phyloP scores from a whole-genome alignment of 2,113 vertebrate genomes.

The Pampusana beccarii region DNA sequence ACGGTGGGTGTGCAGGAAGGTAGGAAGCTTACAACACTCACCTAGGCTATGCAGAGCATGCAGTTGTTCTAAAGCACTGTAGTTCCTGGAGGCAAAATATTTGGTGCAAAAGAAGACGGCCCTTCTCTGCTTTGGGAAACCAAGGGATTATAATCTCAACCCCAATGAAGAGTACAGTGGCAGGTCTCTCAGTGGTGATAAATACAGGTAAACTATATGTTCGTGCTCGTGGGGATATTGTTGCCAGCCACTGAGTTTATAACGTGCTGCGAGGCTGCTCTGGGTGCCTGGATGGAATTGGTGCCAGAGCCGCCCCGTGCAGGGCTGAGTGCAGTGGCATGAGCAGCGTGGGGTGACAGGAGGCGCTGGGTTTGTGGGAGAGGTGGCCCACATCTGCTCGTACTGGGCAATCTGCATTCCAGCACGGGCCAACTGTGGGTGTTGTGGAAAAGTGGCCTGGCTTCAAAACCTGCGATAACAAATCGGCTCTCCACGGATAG shows the following conservation, averaged over 20 bases:
- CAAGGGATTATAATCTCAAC: background rate
- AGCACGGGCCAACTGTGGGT: rapidly evolving
- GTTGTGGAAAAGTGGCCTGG: background rate
- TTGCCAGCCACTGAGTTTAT: background rate
- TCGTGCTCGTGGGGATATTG: rapidly evolving
- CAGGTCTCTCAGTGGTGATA: background rate
- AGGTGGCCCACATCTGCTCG: background rate
- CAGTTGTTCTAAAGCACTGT: rapidly evolving
- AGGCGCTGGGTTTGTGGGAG: background rate
- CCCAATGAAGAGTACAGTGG: background rate
- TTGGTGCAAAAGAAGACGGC: background rate
- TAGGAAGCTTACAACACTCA: too few species aligned
- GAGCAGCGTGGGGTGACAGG: background rate
- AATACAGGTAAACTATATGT: background rate
- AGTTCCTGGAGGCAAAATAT: background rate
- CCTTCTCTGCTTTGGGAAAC: background rate
- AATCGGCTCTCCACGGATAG: background rate
- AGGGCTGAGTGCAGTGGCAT: background rate
- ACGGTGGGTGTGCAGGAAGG: background rate
- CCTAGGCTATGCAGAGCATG: background rate
- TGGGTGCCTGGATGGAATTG: background rate
- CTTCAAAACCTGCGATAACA: background rate
- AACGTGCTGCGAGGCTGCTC: background rate
- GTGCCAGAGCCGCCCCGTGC: background rate
- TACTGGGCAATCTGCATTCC: background rate